These are phyloP conservation scores for Tryphoninae sp. DNA, from an alignment of 2,888 invertebrate genomes.

Conservation along the genomic window DNA sequence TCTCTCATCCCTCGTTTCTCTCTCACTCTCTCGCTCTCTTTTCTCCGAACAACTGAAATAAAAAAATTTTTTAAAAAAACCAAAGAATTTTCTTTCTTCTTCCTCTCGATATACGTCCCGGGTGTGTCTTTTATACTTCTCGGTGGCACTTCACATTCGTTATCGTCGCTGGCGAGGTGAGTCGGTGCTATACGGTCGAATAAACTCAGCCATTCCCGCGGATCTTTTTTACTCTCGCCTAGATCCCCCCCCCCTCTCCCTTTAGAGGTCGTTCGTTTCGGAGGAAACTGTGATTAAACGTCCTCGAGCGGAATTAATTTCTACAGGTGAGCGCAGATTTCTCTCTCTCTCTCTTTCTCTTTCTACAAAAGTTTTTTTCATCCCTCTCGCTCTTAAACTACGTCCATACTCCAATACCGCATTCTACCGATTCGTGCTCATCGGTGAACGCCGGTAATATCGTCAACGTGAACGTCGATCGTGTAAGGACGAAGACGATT, in stretches of 20 bases:
- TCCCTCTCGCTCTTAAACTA: background rate
- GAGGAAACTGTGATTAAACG: slow-evolving; percentile 64
- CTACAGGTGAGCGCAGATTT: slow-evolving; percentile 60
- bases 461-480: slow-evolving; percentile 34
- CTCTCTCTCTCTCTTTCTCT: slow-evolving; percentile 33
- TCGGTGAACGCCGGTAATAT: slow-evolving; percentile 1
- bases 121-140: slow-evolving; percentile 29
- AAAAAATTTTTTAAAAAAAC: background rate
- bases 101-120: slow-evolving; percentile 38
- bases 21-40: background rate
- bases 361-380: background rate
- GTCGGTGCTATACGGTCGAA: slow-evolving; percentile 1
- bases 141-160: slow-evolving; percentile 47
- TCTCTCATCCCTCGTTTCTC: background rate
- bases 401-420: background rate
- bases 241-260: background rate
- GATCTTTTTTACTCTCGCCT: slow-evolving; percentile 21
- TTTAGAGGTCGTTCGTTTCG: slow-evolving; percentile 44
- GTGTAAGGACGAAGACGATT: slow-evolving; percentile 19
- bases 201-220: slow-evolving; percentile 30
- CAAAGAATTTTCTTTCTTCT: background rate
- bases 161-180: slow-evolving; percentile 13
- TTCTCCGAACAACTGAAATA: no score
- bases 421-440: slow-evolving; percentile 26
- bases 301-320: slow-evolving; percentile 66